Evolutionary conservation across 2,797 vertebrate genomes (phyloP), one percentile per base, ranked within the genome.

Genomic region (Vipera latastei): DNA sequence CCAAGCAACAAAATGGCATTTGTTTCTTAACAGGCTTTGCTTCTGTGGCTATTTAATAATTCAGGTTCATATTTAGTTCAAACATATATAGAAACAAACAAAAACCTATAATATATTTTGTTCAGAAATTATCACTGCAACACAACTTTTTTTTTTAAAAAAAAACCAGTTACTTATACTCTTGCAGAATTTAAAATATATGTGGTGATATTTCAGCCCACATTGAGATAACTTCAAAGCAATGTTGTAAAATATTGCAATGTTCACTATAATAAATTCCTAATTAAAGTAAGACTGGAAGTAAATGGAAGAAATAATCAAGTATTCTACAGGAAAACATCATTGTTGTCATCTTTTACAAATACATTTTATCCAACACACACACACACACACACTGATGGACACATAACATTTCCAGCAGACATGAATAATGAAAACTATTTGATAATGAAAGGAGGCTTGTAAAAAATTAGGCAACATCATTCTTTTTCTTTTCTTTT

Each of bases 361-460:
- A 92, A 95, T 95, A 92, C 3, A 25, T 93, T 95, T 96, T 69
- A 96, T 95, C 94, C 96, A 83, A 59, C 89, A 96, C 96, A 95
- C 93, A 94, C 25, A 93, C 65, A 14, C 55, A 56, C 20, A 59
- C 57, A 69, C 14, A 73, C 14, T 3, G n/a, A 69, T 32, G n/a
- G n/a, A 93, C 89, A 93, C 91, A 92, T 86, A 90, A 97, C 95
- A 96, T 94, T 96, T 90, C 90, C 87, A 92, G 95, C 94, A 90
- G 28, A 95, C 93, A 95, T 83, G 93, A 96, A 93, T 86, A 25
- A 92, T 93, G 55, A 94, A 90, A 55, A 91, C 89, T 95, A 96
- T 32, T 94, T 95, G 95, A 89, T 94, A 88, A 51, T 96, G 26
- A 95, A 95, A 90, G 86, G 96, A 96, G n/a, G 51, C 92, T 92